Base-by-base conservation (phyloP, 2,888 invertebrate genomes). In the Nymphalis urticae region DNA sequence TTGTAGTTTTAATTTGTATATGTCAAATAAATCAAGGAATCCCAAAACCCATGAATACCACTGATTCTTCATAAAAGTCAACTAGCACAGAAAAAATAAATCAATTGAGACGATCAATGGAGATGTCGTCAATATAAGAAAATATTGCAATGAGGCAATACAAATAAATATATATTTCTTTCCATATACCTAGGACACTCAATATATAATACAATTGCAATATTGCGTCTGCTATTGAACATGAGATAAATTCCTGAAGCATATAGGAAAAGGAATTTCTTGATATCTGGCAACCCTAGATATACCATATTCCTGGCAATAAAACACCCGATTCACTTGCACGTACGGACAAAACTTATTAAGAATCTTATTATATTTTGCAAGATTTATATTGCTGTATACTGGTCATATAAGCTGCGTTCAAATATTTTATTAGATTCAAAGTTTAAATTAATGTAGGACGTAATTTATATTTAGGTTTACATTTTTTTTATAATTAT, bases 331-430 rank as follows among this genome's bases (percentile, higher is more conserved):
- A 62, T 67, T 51, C 19, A 21, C 13, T 53, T 51, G 36, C 67
- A 70, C 62, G 67, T 48, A 64, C 24, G 62, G 62, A 64, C 62
- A 64, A 9, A 27, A 58, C 36, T 64, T 62, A 64, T 70, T 67
- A 67, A 62, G 64, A 67, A 53, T 70, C 61, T 59, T 66, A 64
- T 64, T 64, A 66, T 16, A 66, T 24, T 53, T 61, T 32, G 32
- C 47, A n/a, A 60, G 42, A 27, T 51, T 61, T 48, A 66, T 27
- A 48, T 9, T 56, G 21, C 42, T 54, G 9, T 13, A 47, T 54
- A 32, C 5, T 5, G 5, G 5, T 27, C 9, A 32, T 16, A 9
- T 42, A 21, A 27, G 13, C 53, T 42, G 42, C 42, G 42, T 21
- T 62, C 27, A 9, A 10, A 48, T 24, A 54, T 56, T 56, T 27